These are phyloP conservation scores for Diarsia mendica DNA, from an alignment of 2,888 invertebrate genomes.

Conservation along the genomic window DNA sequence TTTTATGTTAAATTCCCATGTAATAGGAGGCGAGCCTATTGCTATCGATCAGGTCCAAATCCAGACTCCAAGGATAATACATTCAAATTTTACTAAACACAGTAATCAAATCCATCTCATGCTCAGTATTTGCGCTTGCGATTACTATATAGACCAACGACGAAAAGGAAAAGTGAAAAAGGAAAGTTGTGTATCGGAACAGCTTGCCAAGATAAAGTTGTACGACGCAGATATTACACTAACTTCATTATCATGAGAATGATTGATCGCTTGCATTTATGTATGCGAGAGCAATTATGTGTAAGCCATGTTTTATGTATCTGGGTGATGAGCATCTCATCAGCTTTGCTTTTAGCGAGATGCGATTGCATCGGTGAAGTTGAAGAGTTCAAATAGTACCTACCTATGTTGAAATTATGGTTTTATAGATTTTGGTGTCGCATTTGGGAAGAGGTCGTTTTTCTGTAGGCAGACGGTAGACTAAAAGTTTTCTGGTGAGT, in stretches of 20 bases:
- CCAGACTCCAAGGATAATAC: too few species aligned
- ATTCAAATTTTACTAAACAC: too few species aligned
- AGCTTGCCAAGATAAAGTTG: slow-evolving; percentile 1
- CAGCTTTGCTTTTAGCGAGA: slow-evolving; percentile 24
- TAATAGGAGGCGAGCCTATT: too few species aligned
- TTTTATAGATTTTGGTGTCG: neutral
- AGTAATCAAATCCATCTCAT: too few species aligned
- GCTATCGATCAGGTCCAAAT: too few species aligned
- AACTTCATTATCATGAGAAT: slow-evolving; percentile 49
- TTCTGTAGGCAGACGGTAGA: too few species aligned
- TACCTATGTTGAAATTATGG: neutral
- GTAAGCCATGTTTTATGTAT: slow-evolving; percentile 55
- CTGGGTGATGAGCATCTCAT: slow-evolving; percentile 43
- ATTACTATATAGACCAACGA: too few species aligned
- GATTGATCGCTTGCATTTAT: slow-evolving; percentile 58
- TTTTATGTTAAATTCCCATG: too few species aligned
- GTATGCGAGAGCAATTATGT: slow-evolving; percentile 42
- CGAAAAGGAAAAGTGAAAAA: neutral
- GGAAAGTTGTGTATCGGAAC: neutral
- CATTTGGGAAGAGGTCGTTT: too few species aligned
- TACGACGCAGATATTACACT: slow-evolving; percentile 12
- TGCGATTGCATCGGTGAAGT: slow-evolving; percentile 1
- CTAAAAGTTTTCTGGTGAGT: too few species aligned
- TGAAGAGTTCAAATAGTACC: neutral
- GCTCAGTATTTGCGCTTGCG: too few species aligned